Base-by-base conservation (phyloP, 2,888 invertebrate species). In the Tetranychus piercei region DNA sequence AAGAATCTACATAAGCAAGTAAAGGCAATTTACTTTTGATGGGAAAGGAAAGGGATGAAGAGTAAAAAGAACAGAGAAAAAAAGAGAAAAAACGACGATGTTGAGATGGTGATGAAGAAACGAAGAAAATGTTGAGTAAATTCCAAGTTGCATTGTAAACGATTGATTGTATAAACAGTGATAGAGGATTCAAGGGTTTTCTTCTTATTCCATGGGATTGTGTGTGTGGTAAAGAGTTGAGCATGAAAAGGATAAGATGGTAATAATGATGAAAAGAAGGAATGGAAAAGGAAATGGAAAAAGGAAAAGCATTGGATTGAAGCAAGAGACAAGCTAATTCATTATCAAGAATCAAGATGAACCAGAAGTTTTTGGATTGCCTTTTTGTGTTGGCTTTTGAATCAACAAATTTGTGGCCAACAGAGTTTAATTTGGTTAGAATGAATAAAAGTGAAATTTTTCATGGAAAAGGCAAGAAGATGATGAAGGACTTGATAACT, bases 71-170 rank as follows among this genome's bases (percentile, higher is more conserved):
- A 23, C 44, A 23, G n/a, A 71, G 44, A 71, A 23, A 34, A 23
- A 71, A 43, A 71, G 71, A 71, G 71, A 44, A 23, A 71, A 69
- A n/a, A 34, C n/a, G 69, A 22, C n/a, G 69, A 34, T 23, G 15
- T 55, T 45, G 34, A 69, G 9, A 69, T 69, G 69, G n/a, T 15
- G 69, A 71, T 22, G 55, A 11, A 73, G 73, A 73, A 64, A 45
- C 8, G 45, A 11, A 6, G 18, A 45, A 11, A 72, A 44, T 34
- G 9, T 44, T n/a, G 22, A 55, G 44, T n/a, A 64, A 23, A 64
- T 55, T 18, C n/a, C 11, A n/a, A 34, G 64, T 55, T 23, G 23
- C 5, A n/a, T n/a, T n/a, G 9, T 22, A 55, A 55, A 9, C 55
- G 55, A 55, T 55, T 55, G 9, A 15, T 55, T 55, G 55, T 55